Conservation (phyloP, 2,113 vertebrate genomes). For the Ancistrus triradiatus region DNA sequence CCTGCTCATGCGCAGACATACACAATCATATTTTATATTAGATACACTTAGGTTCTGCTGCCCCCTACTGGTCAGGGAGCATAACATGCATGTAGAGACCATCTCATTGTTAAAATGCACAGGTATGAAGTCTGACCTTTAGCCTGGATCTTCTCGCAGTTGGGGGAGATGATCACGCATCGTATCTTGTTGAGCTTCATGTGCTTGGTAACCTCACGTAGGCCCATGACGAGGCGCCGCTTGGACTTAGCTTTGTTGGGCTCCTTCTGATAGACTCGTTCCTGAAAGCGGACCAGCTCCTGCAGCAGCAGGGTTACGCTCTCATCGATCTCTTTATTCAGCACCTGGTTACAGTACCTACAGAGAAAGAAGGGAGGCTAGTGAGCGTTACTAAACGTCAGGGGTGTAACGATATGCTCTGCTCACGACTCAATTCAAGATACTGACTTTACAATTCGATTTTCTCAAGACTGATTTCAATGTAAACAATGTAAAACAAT, state of each 20-base stretch:
- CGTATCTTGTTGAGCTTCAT: slow-evolving; percentile 96
- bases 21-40: neutral
- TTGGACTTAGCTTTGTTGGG: slow-evolving; percentile 89
- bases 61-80: neutral
- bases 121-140: slow-evolving; percentile 88
- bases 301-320: slow-evolving; percentile 91
- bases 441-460: too few species aligned
- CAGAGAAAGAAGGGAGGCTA: neutral
- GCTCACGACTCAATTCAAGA: too few species aligned
- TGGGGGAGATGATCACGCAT: slow-evolving; percentile 96
- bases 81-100: neutral
- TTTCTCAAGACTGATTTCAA: too few species aligned
- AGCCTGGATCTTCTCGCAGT: slow-evolving; percentile 98
- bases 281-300: slow-evolving; percentile 96
- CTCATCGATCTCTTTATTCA: slow-evolving; percentile 97
- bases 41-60: neutral
- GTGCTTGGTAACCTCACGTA: slow-evolving; percentile 95
- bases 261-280: slow-evolving; percentile 92
- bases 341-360: slow-evolving; percentile 97
- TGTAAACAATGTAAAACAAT: too few species aligned
- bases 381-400: too few species aligned
- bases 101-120: too few species aligned
- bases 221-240: slow-evolving; percentile 92
- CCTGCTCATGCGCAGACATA: slow-evolving; percentile 65
- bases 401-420: too few species aligned